These are phyloP conservation scores for Heterochromis multidens DNA, from an alignment of 2,113 vertebrate species.

Conservation along the genomic window DNA sequence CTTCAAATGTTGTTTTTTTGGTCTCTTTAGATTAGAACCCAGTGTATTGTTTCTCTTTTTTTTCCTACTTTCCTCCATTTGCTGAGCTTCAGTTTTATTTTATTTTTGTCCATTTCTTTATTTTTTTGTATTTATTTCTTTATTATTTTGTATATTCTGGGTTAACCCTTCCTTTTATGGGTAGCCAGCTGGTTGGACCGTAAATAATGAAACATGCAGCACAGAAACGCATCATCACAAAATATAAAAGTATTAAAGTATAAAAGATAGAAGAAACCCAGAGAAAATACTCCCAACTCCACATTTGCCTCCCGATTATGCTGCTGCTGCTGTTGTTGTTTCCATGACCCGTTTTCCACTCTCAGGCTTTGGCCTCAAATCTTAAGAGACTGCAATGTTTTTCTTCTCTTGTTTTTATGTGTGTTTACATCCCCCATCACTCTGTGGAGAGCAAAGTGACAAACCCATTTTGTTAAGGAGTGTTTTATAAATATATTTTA, in stretches of 20 bases:
- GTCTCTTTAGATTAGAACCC: neutral
- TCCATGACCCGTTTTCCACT: neutral
- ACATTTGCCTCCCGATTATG: neutral
- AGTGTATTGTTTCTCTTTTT: neutral
- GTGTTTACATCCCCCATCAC: neutral
- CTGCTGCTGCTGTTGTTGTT: neutral
- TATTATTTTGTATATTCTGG: neutral
- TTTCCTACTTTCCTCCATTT: neutral
- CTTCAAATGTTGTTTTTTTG: fast-evolving
- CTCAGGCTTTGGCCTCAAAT: neutral
- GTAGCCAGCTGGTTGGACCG: neutral
- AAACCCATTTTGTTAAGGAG: neutral
- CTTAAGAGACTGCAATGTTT: neutral
- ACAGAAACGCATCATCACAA: neutral
- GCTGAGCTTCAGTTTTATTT: neutral
- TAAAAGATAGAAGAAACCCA: neutral
- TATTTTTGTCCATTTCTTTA: neutral
- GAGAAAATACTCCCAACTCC: neutral
- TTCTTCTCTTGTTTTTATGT: neutral
- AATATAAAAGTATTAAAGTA: neutral
- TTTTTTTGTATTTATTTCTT: neutral
- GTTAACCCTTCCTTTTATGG: neutral
- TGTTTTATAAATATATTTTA: neutral
- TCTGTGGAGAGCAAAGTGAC: neutral
- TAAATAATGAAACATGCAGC: neutral